Base-by-base conservation (phyloP, 2,888 invertebrate species). In the Cremastinae sp. region DNA sequence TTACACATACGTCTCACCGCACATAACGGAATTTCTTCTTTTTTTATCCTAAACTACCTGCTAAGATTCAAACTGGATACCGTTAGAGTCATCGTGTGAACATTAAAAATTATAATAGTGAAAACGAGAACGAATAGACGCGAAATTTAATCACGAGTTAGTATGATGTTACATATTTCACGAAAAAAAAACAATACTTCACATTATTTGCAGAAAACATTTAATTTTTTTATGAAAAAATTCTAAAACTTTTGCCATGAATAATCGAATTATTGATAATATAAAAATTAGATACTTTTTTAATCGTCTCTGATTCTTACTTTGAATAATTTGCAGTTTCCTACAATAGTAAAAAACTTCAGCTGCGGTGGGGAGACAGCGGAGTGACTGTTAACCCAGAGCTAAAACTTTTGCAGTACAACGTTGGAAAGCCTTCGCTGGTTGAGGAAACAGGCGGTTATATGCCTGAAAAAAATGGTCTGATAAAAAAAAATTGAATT, bases 311-410 rank as follows among this genome's bases (percentile, higher is more conserved):
- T n/a, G n/a, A n/a, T n/a, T n/a, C n/a, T n/a, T n/a, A n/a, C n/a
- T n/a, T n/a, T n/a, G n/a, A n/a, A n/a, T n/a, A n/a, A n/a, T n/a
- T 80, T 90, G 10, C 89, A 96, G 96, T 96, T 92, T 95, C 95
- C 2, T 95, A 95, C 83, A 94, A 94, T 85, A 94, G 94, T 83
- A 93, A 93, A 83, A 95, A 95, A 89, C 93, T 96, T 47, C 91
- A 93, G 80, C 91, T 96, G 61, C 93, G 92, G 69, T 96, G 96
- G 96, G 93, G 94, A 18, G 93, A 93, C 71, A 92, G 93, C 0
- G 94, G 95, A 0, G 95, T 96, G 0, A 94, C 93, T 0, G 92
- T 96, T 22, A 95, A 95, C 88, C 95, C 95, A 1, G 95, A 96
- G 86, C 87, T 96, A 43, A 95, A 95, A 83, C 89, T 96, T 10